Evolutionary conservation across 1,140 invertebrate species (phyloP), one percentile per base, ranked within the genome.

Genomic region (Drosophila miranda): DNA sequence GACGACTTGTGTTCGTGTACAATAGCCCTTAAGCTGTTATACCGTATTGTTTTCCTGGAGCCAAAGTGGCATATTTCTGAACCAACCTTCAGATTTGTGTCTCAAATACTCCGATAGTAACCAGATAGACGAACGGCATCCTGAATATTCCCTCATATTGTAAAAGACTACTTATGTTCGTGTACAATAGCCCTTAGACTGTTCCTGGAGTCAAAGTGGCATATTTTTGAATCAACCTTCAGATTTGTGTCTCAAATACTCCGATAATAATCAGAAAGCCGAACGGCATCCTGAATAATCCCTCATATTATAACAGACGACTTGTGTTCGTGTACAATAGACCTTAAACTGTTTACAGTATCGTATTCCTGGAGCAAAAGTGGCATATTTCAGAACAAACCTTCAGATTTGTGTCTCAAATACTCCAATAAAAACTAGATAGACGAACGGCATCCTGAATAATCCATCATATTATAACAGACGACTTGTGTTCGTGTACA

Each of bases 31-130:
- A 28, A 8, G 49, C 50, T 63, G 43, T 64, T 48, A 51, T 44
- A 57, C 43, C 1, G 1, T 1, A 54, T 11, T n/a, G 6, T 16
- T 49, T 34, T 23, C 0, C 0, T 26, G 78, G 78, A 78, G 75
- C 51, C 16, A 81, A 76, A 79, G 68, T 79, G 77, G 64, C 60
- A 70, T 74, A 73, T 66, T 77, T 41, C 6, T 23, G 38, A 13
- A 14, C 11, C 23, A n/a, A 0, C 23, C 8, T 19, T 44, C 23
- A 16, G 11, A 52, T 58, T 52, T 60, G 59, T 74, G 69, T 70
- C 69, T 80, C 76, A 79, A 73, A 76, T 73, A 38, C 76, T 76
- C 76, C 73, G 7, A 76, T 26, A 79, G 9, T 8, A 79, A 79
- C 16, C 2, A 0, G 1, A 28, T 43, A 43, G 13, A 45, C 59